Evolutionary conservation across 2,113 vertebrate genomes (phyloP), one percentile per base, ranked within the genome.

Genomic region (Capra hircus): DNA sequence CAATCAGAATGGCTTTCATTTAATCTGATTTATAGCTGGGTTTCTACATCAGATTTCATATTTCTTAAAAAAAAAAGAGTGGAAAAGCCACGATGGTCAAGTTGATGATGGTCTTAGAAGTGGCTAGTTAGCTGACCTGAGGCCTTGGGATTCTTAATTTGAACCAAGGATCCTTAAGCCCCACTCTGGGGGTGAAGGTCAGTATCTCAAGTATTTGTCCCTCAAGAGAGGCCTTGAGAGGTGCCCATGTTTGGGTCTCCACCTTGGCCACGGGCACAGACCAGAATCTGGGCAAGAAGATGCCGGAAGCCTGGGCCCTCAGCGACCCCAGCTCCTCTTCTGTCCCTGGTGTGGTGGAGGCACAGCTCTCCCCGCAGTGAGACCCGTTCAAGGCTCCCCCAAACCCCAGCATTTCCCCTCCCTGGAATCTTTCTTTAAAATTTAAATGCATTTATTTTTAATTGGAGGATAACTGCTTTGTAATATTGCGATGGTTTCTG

Each of bases 291-390:
- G 30, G 5, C 13, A 50, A 43, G 48, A 50, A 4, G 27, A 82
- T 30, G 50, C 28, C 33, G 25, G 55, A 33, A n/a, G 14, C 5
- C 33, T 13, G 1, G 3, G 27, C 21, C 33, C 19, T 50, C 59
- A 2, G n/a, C 0, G 67, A 14, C n/a, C 14, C 13, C 19, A 9
- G 67, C 36, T 27, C 43, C 33, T 59, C 6, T 59, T 78, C 57
- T 30, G 55, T 25, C 67, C 23, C 82, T 23, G 9, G 21, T 23
- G n/a, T 0, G 10, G 8, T 13, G 5, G 67, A 40, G 15, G 16
- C 2, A 1, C 2, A 13, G 28, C 57, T 5, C 15, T 28, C 71
- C 60, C 40, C 12, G 12, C 8, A 50, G 33, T 0, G 0, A 57
- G 5, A n/a, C n/a, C 48, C 9, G 0, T 9, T 36, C 3, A 3